Base-by-base conservation (phyloP, 2,797 vertebrate genomes). In the Hyperoplus lanceolatus region DNA sequence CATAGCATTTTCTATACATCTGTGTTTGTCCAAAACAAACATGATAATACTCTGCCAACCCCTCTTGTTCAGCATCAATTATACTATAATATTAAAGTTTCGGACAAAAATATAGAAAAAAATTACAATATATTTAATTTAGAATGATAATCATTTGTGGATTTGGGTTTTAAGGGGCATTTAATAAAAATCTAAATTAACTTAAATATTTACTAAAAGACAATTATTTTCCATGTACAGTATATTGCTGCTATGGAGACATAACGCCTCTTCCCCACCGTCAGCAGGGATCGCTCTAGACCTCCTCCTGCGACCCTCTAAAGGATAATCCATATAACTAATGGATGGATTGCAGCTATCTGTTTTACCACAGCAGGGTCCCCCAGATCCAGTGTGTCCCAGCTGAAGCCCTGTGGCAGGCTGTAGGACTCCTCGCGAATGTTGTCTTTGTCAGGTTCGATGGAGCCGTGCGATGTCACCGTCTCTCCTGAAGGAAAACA, bases 361-460 rank as follows among this genome's bases (percentile, higher is more conserved):
- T 93, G 92, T 29, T 97, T 96, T 92, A 99, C 98, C 97, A 99
- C 98, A 12, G 89, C 95, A 50, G 97, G 66, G 58, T 97, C 93
- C 13, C 98, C 97, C 70, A 99, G 88, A 89, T 99, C 98, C 11
- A 99, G 94, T 13, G 98, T 96, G 6, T 99, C 98, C 98, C 98
- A 99, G 88, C 85, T 95, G 94, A 99, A 99, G 85, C 97, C 97
- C 87, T 96, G 96, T 8, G 98, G 98, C 80, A 99, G 94, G 87
- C 96, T 98, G 92, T 99, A 99, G 0, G 98, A 97, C 88, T 99
- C 98, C 85, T 97, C 97, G 38, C 98, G 95, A 83, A 99, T 98
- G 43, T 96, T 88, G 92, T 97, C 97, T 89, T 99, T 99, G 94
- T 99, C 97, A 0, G 97, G 96, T 85, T 99, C 98, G 48, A 99